A percentile compares a stretch with the other conserved stretches of the same genome.
Conservation (phyloP, 2,113 vertebrate genomes). For the Gallinago paraguaiae region DNA sequence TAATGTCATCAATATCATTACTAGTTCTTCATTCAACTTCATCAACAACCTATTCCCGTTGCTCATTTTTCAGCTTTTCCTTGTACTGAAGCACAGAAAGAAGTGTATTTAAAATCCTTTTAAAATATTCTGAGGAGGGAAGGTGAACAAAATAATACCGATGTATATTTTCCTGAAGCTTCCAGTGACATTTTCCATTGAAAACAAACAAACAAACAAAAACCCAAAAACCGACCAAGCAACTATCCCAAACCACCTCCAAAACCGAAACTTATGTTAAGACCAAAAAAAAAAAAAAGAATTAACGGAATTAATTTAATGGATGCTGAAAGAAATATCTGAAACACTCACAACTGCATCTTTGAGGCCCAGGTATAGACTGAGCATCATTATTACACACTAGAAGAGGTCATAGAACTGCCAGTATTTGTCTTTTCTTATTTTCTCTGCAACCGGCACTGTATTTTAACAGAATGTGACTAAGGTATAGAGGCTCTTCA, state of each 20-base stretch:
- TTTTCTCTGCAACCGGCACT: background rate
- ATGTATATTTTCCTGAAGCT: background rate
- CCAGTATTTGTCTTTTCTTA: background rate
- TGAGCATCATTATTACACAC: background rate
- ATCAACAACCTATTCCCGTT: slow-evolving; percentile 43
- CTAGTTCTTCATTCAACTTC: slow-evolving; percentile 60
- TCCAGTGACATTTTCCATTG: background rate
- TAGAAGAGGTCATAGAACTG: background rate
- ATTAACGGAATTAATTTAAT: background rate
- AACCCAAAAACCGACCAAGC: background rate
- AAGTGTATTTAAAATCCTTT: no score
- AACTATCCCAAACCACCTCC: no score
- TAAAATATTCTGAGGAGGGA: background rate
- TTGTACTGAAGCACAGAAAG: no score
- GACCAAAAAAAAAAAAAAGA: background rate
- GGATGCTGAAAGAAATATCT: background rate
- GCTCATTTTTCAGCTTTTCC: slow-evolving; percentile 50
- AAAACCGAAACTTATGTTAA: background rate
- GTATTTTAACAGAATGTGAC: background rate
- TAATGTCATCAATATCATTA: slow-evolving; percentile 67
- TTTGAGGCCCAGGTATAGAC: background rate
- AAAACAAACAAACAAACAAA: background rate
- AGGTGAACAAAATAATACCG: background rate
- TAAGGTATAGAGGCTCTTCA: background rate
- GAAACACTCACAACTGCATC: background rate